Evolutionary conservation across 2,113 vertebrate genomes (phyloP), one percentile per base, ranked within the genome.

Genomic region (Hippocampus abdominalis): DNA sequence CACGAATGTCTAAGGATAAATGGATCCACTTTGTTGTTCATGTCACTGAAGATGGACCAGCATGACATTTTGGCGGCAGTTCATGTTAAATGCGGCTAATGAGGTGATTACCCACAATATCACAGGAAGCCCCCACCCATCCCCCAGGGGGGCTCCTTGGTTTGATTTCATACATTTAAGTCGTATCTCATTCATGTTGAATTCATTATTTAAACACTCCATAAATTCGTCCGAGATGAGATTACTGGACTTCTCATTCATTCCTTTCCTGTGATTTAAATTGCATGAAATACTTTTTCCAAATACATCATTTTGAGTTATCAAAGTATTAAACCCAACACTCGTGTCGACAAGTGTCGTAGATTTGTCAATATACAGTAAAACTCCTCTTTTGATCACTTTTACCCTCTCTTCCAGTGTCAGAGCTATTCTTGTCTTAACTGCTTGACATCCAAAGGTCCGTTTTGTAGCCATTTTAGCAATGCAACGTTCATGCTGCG

Each of bases 121-220:
- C 29, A 66, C 53, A 73, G 3, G 23, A 71, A 74, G 6, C 49
- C 40, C 59, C 71, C 76, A n/a, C 64, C 4, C 32, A 6, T 36
- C 32, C 32, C 32, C 32, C 32, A 36, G 4, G 54, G 72, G 62
- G 66, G 62, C 54, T 77, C 51, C 48, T 69, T 82, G 71, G 44
- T 63, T 69, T 64, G 78, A 80, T 86, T 88, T 76, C 85, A 81
- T 68, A 72, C 72, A 76, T 86, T 81, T 69, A 69, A 76, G 74
- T 81, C 68, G 76, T 23, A 64, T 75, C 71, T 59, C 66, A 82
- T 79, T 81, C 71, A 68, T 72, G 51, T 70, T 56, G 53, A 53
- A 78, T 73, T 79, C 46, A 12, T 29, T 53, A 51, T 64, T 70
- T 20, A 1, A 21, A 60, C 12, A 9, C 42, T 46, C 60, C 49